These are phyloP conservation scores for Yponomeuta plumbellus DNA, from an alignment of 2,888 invertebrate genomes.

Conservation along the genomic window DNA sequence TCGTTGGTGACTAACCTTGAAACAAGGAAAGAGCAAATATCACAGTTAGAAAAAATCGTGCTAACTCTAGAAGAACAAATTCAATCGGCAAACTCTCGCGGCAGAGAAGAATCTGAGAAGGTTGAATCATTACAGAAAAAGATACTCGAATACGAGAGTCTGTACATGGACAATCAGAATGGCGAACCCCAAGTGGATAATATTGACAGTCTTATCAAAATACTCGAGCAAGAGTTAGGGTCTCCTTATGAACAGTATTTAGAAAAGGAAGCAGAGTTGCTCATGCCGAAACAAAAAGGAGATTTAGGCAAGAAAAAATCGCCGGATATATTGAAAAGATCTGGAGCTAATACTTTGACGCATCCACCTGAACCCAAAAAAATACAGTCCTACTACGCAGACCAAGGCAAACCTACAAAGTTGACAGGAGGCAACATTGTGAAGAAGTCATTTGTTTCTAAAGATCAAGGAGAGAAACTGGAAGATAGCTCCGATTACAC, in stretches of 20 bases:
- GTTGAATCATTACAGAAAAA: slow-evolving; percentile 44
- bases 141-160: slow-evolving; percentile 44
- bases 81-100: slow-evolving; percentile 32
- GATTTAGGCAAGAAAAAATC: slow-evolving; percentile 31
- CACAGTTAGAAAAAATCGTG: slow-evolving; percentile 58
- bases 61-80: slow-evolving; percentile 56
- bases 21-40: slow-evolving; percentile 34
- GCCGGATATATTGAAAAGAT: slow-evolving; percentile 25
- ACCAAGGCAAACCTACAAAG: background rate
- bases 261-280: slow-evolving; percentile 26
- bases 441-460: background rate
- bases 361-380: background rate
- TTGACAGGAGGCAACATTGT: background rate
- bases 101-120: slow-evolving; percentile 47
- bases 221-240: slow-evolving; percentile 59
- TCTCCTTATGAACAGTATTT: slow-evolving; percentile 19
- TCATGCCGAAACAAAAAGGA: slow-evolving; percentile 12
- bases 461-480: too few relatives aligned
- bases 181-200: slow-evolving; percentile 43
- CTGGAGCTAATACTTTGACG: background rate
- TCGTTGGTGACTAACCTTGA: slow-evolving; percentile 42
- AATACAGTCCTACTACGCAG: background rate
- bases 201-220: slow-evolving; percentile 56
- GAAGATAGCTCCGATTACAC: background rate
- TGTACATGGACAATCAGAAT: slow-evolving; percentile 33